These are phyloP conservation scores for Micropoecilia bifurca DNA, from an alignment of 2,797 vertebrate species.

Conservation along the genomic window DNA sequence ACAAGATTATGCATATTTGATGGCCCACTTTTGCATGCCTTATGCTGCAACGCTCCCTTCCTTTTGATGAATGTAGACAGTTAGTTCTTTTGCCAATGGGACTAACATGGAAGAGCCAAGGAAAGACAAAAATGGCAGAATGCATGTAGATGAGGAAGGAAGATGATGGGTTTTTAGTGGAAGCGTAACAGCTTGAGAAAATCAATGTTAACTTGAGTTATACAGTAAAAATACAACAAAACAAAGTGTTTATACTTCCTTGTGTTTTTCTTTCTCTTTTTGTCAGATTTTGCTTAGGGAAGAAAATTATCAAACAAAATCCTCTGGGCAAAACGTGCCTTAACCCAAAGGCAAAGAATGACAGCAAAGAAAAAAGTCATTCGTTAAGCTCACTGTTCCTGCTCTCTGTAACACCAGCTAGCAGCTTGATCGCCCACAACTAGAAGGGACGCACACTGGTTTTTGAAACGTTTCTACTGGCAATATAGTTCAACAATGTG, in stretches of 20 bases:
- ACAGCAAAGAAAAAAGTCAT: neutral
- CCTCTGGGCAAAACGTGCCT: constrained; percentile 12
- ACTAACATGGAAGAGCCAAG: constrained; percentile 47
- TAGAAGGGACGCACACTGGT: neutral
- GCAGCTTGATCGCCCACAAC: too few species aligned
- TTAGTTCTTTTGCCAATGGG: constrained; percentile 56
- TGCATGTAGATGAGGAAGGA: constrained; percentile 18
- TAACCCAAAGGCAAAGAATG: neutral
- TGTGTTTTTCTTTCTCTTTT: constrained; percentile 12
- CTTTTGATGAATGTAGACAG: constrained; percentile 60
- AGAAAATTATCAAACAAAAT: constrained; percentile 32
- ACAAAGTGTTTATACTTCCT: constrained; percentile 30
- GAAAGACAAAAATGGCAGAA: constrained; percentile 38
- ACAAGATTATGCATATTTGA: constrained; percentile 70
- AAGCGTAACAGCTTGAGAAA: constrained; percentile 33
- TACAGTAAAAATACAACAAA: constrained; percentile 36
- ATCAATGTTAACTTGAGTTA: constrained; percentile 39
- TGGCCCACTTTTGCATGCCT: constrained; percentile 25
- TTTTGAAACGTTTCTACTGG: neutral
- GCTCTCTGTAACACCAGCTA: neutral
- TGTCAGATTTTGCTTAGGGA: constrained; percentile 42
- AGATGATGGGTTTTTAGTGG: constrained; percentile 15
- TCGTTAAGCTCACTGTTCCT: neutral
- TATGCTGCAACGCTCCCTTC: constrained; percentile 26
- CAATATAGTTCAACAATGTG: neutral